Conservation (phyloP, 2,888 invertebrate species). For the Orchesella flavescens region DNA sequence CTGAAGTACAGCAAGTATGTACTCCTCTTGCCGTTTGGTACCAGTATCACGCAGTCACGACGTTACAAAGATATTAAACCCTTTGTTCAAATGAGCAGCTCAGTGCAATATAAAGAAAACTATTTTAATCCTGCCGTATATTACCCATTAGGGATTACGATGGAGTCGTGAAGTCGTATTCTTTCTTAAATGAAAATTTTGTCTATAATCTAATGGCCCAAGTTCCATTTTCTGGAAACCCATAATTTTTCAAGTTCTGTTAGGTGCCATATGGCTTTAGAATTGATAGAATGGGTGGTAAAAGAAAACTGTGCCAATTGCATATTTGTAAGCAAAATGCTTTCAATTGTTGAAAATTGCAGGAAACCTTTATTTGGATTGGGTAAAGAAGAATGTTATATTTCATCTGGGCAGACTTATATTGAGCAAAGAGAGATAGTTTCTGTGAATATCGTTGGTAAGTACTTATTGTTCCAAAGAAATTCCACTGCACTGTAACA, state of each 20-base stretch:
- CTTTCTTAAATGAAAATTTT: constrained; percentile 42
- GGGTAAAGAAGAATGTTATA: constrained; percentile 22
- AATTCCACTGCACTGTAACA: too few relatives aligned
- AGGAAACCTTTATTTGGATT: constrained; percentile 37
- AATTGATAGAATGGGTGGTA: background rate
- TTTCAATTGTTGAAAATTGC: constrained; percentile 57
- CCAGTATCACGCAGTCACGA: too few relatives aligned
- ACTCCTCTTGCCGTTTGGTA: too few relatives aligned
- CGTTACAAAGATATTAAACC: too few relatives aligned
- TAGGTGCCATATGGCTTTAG: constrained; percentile 12
- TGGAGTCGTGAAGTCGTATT: background rate
- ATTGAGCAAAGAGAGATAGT: background rate
- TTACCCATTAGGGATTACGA: constrained; percentile 48
- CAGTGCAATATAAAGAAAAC: background rate
- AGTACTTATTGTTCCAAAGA: too few relatives aligned
- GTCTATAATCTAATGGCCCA: background rate
- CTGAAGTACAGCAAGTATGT: too few relatives aligned
- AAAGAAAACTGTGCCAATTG: constrained; percentile 41
- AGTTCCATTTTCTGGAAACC: constrained; percentile 34
- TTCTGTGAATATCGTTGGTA: too few relatives aligned
- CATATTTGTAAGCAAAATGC: constrained; percentile 35
- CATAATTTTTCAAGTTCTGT: constrained; percentile 23
- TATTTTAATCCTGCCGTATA: constrained; percentile 32
- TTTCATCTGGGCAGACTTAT: constrained; percentile 38
- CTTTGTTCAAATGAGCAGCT: background rate